These are phyloP conservation scores for Thecophora atra DNA, from an alignment of 2,888 invertebrate genomes.

Conservation along the genomic window DNA sequence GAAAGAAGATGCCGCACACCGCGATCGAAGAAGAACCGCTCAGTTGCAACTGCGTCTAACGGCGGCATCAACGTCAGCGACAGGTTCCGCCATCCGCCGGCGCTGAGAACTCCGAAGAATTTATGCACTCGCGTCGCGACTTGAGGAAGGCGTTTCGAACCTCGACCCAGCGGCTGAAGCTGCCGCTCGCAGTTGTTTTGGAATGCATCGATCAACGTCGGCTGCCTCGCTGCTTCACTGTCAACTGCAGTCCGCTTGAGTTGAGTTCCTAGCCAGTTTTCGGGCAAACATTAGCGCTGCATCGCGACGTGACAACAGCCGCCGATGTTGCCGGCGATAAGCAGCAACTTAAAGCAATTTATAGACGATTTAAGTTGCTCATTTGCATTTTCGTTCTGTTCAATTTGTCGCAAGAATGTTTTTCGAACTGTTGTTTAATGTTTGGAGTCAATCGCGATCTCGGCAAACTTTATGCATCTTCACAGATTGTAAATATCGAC, in stretches of 20 bases:
- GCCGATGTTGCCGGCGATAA: background rate
- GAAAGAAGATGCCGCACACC: background rate
- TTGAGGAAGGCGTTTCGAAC: background rate
- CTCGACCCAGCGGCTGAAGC: conserved; percentile 25
- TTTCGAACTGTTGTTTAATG: background rate
- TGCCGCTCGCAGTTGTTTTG: background rate
- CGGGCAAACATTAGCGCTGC: background rate
- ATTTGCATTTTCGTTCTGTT: conserved; percentile 21
- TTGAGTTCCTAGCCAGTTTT: background rate
- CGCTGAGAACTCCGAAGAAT: background rate
- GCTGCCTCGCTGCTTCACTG: background rate
- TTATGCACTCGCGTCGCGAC: background rate
- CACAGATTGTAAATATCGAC: no score
- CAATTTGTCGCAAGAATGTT: background rate
- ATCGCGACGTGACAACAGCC: background rate
- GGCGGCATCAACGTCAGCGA: background rate
- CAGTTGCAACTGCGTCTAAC: background rate
- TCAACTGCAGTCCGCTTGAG: background rate
- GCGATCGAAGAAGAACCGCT: conserved; percentile 2
- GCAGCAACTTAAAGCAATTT: background rate
- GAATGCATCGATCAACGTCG: conserved; percentile 4
- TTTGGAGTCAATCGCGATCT: background rate
- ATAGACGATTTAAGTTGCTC: conserved; percentile 6
- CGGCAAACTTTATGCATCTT: no score
- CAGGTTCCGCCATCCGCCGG: background rate